phyloP scores from a whole-genome alignment of 53 echinoderm and acorn worm species.

The Holothuria leucospilota region DNA sequence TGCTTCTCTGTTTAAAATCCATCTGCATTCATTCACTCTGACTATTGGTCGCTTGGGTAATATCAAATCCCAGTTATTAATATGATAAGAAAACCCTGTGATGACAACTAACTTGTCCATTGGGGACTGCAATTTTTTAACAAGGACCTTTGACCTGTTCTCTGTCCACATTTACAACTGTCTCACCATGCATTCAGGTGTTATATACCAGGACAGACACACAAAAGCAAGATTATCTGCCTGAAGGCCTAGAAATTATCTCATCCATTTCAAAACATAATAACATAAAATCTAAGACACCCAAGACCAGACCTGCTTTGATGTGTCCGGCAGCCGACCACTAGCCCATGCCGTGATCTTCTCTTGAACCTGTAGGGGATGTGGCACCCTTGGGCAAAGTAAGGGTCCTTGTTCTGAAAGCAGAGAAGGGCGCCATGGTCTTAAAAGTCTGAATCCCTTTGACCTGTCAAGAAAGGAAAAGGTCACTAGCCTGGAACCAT shows the following conservation, averaged over 20 bases:
- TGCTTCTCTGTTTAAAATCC: background rate
- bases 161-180: slow-evolving; percentile 16
- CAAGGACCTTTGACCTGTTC: slow-evolving; percentile 35
- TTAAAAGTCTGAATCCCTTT: background rate
- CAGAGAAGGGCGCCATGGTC: background rate
- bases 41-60: slow-evolving; percentile 33
- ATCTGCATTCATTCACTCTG: slow-evolving; percentile 36
- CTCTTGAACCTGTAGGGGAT: slow-evolving; percentile 11
- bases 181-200: slow-evolving; percentile 18
- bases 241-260: background rate
- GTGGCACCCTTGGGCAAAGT: background rate
- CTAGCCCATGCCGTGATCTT: background rate
- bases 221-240: background rate
- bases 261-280: background rate
- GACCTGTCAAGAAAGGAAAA: background rate
- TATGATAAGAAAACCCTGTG: slow-evolving; percentile 12
- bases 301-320: slow-evolving; percentile 25
- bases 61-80: slow-evolving; percentile 28
- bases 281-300: background rate
- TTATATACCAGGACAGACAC: background rate
- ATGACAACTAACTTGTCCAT: slow-evolving; percentile 40
- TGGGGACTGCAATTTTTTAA: slow-evolving; percentile 31
- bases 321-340: slow-evolving; percentile 36
- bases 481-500: slow-evolving; percentile 6
- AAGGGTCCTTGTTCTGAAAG: background rate